Conservation (phyloP, 2,113 vertebrate genomes). For the Tupaia tana region DNA sequence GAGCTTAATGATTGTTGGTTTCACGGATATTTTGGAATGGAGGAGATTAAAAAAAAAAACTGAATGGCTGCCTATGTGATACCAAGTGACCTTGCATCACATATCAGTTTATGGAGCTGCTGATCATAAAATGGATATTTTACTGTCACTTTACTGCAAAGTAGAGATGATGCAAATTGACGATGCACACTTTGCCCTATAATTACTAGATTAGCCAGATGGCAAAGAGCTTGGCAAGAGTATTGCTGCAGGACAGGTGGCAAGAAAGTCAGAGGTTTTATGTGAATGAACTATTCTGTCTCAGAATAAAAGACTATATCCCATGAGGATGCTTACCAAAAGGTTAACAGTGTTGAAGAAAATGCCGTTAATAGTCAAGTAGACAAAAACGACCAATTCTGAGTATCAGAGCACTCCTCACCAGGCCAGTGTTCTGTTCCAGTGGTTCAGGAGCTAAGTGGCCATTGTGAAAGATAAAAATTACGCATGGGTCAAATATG, state of each 20-base stretch:
- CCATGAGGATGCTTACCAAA: background rate
- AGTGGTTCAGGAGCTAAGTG: background rate
- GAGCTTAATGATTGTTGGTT: background rate
- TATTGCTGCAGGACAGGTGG: background rate
- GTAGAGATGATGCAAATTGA: background rate
- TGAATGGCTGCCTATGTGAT: background rate
- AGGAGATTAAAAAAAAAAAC: background rate
- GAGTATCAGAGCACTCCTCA: background rate
- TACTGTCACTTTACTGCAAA: background rate
- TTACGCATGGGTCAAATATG: background rate
- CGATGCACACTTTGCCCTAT: background rate
- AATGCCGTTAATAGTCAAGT: background rate
- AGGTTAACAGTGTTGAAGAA: background rate
- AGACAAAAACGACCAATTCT: background rate
- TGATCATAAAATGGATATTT: background rate
- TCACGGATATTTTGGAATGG: background rate
- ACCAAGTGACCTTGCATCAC: background rate
- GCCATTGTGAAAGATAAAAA: background rate
- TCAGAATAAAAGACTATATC: background rate
- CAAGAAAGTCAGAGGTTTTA: background rate
- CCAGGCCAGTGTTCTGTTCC: background rate
- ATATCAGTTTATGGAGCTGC: background rate
- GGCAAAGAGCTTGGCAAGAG: background rate
- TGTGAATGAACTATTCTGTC: background rate
- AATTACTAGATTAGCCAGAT: background rate